These are phyloP conservation scores for Coranthus polyacanthus DNA, from an alignment of 2,797 vertebrate genomes.

Conservation along the genomic window DNA sequence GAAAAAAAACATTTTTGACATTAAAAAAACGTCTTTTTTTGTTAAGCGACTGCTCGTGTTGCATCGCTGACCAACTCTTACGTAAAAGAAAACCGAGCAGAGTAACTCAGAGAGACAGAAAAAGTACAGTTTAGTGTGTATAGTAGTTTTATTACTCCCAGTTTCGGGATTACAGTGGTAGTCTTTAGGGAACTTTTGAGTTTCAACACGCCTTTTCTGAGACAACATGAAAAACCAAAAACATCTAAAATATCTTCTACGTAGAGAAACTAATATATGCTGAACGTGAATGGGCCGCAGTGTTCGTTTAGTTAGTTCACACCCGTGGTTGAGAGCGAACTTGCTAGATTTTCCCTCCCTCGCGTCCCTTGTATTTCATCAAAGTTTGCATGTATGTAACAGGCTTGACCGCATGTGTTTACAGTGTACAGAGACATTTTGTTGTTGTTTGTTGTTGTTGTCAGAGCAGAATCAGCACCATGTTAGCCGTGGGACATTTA, in stretches of 20 bases:
- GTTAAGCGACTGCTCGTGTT: too few relatives aligned
- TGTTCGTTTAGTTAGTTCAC: slow-evolving; percentile 32
- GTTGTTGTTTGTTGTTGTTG: slow-evolving; percentile 8
- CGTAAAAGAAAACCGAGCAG: too few relatives aligned
- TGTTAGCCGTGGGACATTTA: slow-evolving; percentile 49
- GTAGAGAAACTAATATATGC: slow-evolving; percentile 52
- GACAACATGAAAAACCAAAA: slow-evolving; percentile 67
- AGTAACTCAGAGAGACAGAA: slow-evolving; percentile 21
- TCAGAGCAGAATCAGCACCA: slow-evolving; percentile 70
- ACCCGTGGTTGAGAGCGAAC: slow-evolving; percentile 36
- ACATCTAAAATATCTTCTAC: slow-evolving; percentile 63
- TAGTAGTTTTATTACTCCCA: slow-evolving; percentile 88
- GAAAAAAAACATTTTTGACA: too few relatives aligned
- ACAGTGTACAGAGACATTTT: slow-evolving; percentile 23
- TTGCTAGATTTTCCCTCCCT: slow-evolving; percentile 8
- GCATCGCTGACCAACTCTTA: too few relatives aligned
- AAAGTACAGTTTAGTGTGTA: slow-evolving; percentile 75
- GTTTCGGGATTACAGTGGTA: slow-evolving; percentile 85
- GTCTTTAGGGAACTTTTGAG: slow-evolving; percentile 77
- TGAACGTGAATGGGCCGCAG: slow-evolving; percentile 34
- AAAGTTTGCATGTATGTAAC: slow-evolving; percentile 5
- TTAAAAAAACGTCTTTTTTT: too few relatives aligned
- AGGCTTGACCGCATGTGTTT: slow-evolving; percentile 13
- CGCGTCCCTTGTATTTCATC: slow-evolving; percentile 3
- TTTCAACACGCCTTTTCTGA: slow-evolving; percentile 71